Base-by-base conservation (phyloP, 2,888 invertebrate genomes). In the Plebejus argus region DNA sequence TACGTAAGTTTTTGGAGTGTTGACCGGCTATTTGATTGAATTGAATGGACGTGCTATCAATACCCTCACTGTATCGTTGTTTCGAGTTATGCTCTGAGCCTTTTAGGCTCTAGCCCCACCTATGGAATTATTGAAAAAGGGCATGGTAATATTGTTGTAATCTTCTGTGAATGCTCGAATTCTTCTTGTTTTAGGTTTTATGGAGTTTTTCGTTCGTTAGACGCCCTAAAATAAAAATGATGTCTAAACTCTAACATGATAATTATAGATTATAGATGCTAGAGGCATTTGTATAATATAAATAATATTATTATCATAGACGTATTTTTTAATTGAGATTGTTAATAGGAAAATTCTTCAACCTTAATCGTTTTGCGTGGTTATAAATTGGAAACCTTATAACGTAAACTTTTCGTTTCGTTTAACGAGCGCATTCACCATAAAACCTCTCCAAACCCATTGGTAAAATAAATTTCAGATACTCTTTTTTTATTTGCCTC, bases 361-460 rank as follows among this genome's bases (percentile, higher is more conserved):
- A 28, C 66, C 10, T 66, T 15, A 15, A 66, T 12, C 66, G 66
- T 18, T 66, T 66, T 5, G 66, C 66, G 66, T 66, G 66, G 66
- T 28, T 33, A 66, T 33, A 66, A 66, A 66, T 66, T 28, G 66
- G 28, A 66, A 66, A 66, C 66, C 66, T 66, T 23, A 61, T 61
- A 61, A 61, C 61, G 61, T 61, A 23, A 61, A 61, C 23, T 61
- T 58, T 61, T 61, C 61, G 61, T 61, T 61, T 33, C 66, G 66
- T 66, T 66, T 66, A 66, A 66, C 66, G 66, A 66, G 28, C 66
- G 66, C 66, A 12, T 66, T 66, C 66, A 33, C 66, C 66, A 33
- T 66, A 66, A 66, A 66, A 66, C 66, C 28, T 66, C 66, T 66
- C 66, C 15, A 66, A 66, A 18, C 66, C 66, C 28, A 28, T 66